Evolutionary conservation across 2,888 invertebrate species (phyloP), one percentile per base, ranked within the genome.

Genomic region (Brachyptera risi): DNA sequence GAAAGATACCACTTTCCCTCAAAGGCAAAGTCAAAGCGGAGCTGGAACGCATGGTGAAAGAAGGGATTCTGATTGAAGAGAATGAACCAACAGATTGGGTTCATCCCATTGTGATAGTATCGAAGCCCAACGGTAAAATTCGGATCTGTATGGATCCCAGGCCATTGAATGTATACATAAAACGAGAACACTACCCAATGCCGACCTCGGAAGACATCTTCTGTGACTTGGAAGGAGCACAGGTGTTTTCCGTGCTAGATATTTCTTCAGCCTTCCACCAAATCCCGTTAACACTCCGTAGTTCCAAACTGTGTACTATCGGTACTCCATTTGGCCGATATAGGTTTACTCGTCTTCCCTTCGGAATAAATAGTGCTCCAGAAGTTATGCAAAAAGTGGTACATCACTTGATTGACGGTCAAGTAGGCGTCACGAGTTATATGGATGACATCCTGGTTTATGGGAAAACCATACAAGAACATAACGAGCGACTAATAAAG

Each of bases 381-480:
- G 63, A 64, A 50, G 62, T 64, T 13, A 59, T 64, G 38, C 64
- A 63, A 15, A 58, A 68, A 54, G 51, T 65, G 40, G 65, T 69
- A 65, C 62, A 59, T n/a, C 50, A 56, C 23, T 23, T 67, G 11
- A 42, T 68, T 37, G 58, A 60, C 47, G 62, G 56, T 27, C 42
- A 64, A 23, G 42, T 58, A 49, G 67, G 67, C 56, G 65, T 67
- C 23, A 61, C 66, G 38, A 61, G 64, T 0, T 66, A 69, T 11
- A 65, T 68, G 57, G 68, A 69, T 51, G 69, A 69, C 59, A 60
- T 69, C 9, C 42, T 70, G 17, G 66, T 69, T 11, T 64, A 66
- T 58, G 67, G 67, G 5, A 60, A 57, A 51, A 66, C 65, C 5
- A 59, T 61, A 50, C 65, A 67, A 49, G 59, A 69, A 59, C 61